A percentile compares a stretch with the other conserved stretches of the same genome.
Conservation (phyloP, 2,888 invertebrate species). For the Patella depressa region DNA sequence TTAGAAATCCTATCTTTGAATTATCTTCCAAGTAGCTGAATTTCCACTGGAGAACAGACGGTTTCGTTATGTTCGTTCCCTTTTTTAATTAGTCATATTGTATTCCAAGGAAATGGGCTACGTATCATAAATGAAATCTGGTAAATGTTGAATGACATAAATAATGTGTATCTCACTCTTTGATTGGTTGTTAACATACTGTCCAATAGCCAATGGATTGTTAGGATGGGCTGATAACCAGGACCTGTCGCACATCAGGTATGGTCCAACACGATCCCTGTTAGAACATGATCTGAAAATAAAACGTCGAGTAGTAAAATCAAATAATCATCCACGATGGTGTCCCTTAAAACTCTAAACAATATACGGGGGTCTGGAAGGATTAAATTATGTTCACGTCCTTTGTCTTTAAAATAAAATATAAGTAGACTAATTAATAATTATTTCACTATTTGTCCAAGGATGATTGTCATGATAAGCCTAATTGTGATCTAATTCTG, state of each 20-base stretch:
- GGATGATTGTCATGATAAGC: too few species aligned
- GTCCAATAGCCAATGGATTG: slow-evolving; percentile 73
- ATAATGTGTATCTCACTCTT: slow-evolving; percentile 24
- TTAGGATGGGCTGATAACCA: slow-evolving; percentile 68
- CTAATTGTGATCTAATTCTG: too few species aligned
- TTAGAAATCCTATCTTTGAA: too few species aligned
- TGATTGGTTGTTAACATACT: slow-evolving; percentile 74
- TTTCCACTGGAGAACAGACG: too few species aligned
- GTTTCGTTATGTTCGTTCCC: too few species aligned
- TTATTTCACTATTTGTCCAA: neutral
- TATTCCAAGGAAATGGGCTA: too few species aligned
- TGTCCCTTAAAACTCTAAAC: neutral
- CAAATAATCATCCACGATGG: slow-evolving; percentile 5
- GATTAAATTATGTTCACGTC: neutral
- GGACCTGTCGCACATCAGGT: slow-evolving; percentile 67
- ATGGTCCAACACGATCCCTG: slow-evolving; percentile 69
- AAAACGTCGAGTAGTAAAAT: neutral
- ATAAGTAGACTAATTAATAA: neutral
- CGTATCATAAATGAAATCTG: too few species aligned
- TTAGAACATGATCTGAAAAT: slow-evolving; percentile 69
- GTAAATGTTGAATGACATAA: too few species aligned
- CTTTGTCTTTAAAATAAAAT: neutral
- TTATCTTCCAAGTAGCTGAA: too few species aligned
- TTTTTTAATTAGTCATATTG: too few species aligned
- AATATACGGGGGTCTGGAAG: neutral